Conservation (phyloP, 2,888 invertebrate species). For the Corbicula japonica region DNA sequence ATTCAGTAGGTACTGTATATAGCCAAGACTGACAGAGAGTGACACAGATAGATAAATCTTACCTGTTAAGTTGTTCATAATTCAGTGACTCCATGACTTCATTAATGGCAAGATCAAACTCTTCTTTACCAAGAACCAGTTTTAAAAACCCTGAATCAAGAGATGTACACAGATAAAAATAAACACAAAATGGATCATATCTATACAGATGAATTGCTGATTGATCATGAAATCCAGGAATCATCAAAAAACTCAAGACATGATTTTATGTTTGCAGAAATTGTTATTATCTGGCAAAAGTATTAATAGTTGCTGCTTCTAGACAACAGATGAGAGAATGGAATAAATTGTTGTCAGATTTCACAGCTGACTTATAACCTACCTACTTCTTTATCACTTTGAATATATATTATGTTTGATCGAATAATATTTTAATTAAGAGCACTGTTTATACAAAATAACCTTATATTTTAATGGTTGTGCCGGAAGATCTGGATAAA, state of each 20-base stretch:
- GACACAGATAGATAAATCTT: neutral
- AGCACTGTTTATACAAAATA: no score
- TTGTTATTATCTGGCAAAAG: neutral
- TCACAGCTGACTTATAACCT: no score
- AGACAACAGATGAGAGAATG: neutral
- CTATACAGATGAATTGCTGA: neutral
- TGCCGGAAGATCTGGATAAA: no score
- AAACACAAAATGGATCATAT: neutral
- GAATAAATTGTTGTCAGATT: no score
- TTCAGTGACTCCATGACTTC: conserved; percentile 74
- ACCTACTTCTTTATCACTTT: no score
- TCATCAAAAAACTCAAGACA: neutral
- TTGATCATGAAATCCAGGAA: neutral
- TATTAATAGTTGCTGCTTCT: neutral
- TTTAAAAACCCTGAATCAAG: conserved; percentile 63
- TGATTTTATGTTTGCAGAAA: neutral
- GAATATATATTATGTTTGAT: no score
- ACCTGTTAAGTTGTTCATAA: conserved; percentile 77
- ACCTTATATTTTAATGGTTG: no score
- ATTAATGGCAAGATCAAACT: conserved; percentile 69
- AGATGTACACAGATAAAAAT: neutral
- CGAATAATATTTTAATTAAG: no score
- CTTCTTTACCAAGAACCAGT: conserved; percentile 66
- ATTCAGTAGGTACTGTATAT: neutral
- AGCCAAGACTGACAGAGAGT: neutral